Conservation (phyloP, 2,113 vertebrate species). For the Bubalus kerabau region DNA sequence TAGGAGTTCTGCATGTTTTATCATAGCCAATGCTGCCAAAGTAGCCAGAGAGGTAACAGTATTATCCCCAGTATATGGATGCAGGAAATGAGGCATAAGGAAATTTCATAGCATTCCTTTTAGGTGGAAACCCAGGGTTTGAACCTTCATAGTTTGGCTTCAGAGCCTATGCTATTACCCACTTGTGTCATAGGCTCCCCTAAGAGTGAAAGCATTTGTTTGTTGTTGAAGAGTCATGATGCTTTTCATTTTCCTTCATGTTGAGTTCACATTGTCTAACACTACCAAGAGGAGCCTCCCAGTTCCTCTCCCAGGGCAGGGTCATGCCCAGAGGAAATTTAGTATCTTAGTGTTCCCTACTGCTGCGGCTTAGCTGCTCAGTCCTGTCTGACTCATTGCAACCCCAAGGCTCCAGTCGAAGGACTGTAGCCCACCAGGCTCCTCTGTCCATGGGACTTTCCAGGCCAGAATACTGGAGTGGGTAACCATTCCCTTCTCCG, state of each 20-base stretch:
- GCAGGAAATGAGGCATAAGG: background rate
- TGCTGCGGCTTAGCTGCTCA: background rate
- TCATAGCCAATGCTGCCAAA: background rate
- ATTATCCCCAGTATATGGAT: background rate
- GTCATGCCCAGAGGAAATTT: background rate
- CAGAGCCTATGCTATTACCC: background rate
- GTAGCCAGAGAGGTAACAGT: background rate
- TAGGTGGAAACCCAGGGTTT: background rate
- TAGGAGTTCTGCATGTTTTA: background rate
- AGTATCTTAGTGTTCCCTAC: background rate
- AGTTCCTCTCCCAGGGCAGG: background rate
- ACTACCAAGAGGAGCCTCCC: background rate
- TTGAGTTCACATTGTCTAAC: background rate
- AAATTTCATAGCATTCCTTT: background rate
- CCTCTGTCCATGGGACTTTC: background rate
- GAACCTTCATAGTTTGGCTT: background rate
- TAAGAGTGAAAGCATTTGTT: background rate
- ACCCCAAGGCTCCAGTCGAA: background rate
- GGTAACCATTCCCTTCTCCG: background rate
- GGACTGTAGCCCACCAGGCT: background rate
- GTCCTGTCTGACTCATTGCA: background rate
- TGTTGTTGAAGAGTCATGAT: background rate
- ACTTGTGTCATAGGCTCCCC: background rate
- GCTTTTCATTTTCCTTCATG: background rate
- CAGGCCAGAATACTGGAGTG: background rate